phyloP scores from a whole-genome alignment of 2,888 invertebrate species.

The Linyphia triangularis region DNA sequence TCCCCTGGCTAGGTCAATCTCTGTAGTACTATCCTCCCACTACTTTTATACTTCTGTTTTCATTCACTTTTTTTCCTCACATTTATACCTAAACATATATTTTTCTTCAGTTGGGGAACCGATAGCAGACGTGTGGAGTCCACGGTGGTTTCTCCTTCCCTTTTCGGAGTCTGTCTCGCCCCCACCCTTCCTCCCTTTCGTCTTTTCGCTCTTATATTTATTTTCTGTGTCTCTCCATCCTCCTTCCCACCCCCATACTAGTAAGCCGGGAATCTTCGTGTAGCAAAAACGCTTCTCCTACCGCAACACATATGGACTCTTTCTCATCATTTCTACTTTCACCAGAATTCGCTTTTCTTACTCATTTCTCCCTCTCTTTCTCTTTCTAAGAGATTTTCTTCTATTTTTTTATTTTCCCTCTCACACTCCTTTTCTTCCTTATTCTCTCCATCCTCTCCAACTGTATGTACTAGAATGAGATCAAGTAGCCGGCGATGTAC shows the following conservation, averaged over 20 bases:
- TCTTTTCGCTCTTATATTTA: constrained; percentile 47
- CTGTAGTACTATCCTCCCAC: constrained; percentile 28
- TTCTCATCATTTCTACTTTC: constrained; percentile 71
- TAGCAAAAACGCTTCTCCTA: constrained; percentile 43
- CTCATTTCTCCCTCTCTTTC: background rate
- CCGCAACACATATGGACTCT: constrained; percentile 70
- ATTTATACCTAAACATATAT: constrained; percentile 72
- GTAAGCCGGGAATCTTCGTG: constrained; percentile 54
- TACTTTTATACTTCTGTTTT: constrained; percentile 59
- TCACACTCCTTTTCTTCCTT: background rate
- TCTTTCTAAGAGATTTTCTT: constrained; percentile 31
- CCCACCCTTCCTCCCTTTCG: constrained; percentile 5
- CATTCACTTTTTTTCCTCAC: constrained; percentile 27
- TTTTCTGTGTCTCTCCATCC: constrained; percentile 7
- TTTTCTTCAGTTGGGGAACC: constrained; percentile 41
- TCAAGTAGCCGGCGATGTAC: constrained; percentile 38
- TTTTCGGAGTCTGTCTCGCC: background rate
- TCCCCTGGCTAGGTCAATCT: constrained; percentile 53
- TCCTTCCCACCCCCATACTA: background rate
- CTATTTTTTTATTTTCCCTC: too few relatives aligned
- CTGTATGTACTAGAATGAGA: background rate
- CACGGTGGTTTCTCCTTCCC: constrained; percentile 26
- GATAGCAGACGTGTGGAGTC: constrained; percentile 52
- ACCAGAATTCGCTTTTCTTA: constrained; percentile 27
- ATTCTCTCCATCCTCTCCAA: background rate